Evolutionary conservation across 1,140 invertebrate genomes (phyloP).

Genomic region (Conus ventricosus): DNA sequence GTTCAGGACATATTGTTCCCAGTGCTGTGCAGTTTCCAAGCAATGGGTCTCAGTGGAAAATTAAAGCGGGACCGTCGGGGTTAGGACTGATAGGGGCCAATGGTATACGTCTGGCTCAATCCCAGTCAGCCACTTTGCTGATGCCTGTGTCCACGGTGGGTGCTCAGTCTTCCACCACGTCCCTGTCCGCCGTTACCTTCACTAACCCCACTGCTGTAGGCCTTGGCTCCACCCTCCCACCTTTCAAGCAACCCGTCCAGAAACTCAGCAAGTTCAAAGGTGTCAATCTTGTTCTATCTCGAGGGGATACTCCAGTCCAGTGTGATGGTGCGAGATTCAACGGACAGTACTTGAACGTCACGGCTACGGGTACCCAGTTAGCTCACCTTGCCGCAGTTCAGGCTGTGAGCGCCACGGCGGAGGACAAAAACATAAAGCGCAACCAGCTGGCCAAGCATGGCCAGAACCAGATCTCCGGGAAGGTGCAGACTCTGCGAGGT

Average conservation of each 20-base stretch:
- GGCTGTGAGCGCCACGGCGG: conserved; percentile 37
- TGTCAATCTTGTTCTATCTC: neutral
- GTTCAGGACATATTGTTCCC: neutral
- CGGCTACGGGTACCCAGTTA: conserved; percentile 45
- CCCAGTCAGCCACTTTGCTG: neutral
- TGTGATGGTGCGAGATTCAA: neutral
- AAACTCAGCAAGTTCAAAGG: neutral
- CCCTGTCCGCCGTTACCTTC: neutral
- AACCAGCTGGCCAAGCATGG: conserved; percentile 33
- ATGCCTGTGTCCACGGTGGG: neutral
- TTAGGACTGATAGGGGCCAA: neutral
- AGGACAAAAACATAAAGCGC: conserved; percentile 44
- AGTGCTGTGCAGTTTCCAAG: neutral
- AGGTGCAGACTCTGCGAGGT: conserved; percentile 38
- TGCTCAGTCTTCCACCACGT: neutral
- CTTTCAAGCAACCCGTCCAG: neutral
- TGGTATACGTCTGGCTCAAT: neutral
- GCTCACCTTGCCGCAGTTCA: conserved; percentile 53
- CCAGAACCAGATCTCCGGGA: neutral
- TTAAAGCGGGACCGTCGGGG: neutral
- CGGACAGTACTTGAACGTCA: neutral
- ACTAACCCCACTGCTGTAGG: neutral
- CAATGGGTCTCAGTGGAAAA: neutral
- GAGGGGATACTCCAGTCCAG: neutral
- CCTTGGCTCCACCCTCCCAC: neutral